Evolutionary conservation across 2,113 vertebrate genomes (phyloP), one percentile per base, ranked within the genome.

Genomic region (Athene noctua): DNA sequence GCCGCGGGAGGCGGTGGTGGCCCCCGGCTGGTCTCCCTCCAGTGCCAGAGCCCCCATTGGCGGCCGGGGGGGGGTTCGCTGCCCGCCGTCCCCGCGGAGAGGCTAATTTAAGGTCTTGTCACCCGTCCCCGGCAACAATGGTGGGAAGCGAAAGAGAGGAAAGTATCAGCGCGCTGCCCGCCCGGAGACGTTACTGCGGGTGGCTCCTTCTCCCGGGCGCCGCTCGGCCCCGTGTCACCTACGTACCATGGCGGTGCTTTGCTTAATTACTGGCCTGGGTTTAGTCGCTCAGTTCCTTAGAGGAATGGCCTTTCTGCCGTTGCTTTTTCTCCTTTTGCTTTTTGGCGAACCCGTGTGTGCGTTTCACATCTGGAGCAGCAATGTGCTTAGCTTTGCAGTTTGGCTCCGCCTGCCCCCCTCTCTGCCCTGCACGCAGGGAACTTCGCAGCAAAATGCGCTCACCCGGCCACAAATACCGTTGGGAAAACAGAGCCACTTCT

Each of bases 351-450:
- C 80, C 71, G 29, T 14, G 68, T 30, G 66, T 19, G 82, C 78
- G 25, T 81, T 79, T 81, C 87, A 20, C 92, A 78, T 94, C 90
- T 94, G 96, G 88, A 94, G 90, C 73, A 80, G 0, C 88, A 68
- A 91, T 81, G 86, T 92, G 92, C 90, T 94, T 62, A 95, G 94
- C 94, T 96, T 27, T 55, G 91, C 94, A 86, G 11, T 88, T 93
- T 13, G 63, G 59, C 57, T 40, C 47, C 10, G 52, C 71, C 93
- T 40, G 87, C 66, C 79, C 61, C 61, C 59, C 49, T 16, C 72
- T 36, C 49, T 83, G 91, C 52, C 71, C 77, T 16, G 73, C 88
- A 5, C 44, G 34, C 65, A 12, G 85, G 26, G 72, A 62, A 12
- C 57, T 80, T 38, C 22, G 6, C 38, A 34, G 67, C 79, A 15